Conservation (phyloP, 1,140 invertebrate species). For the Listronotus oregonensis region DNA sequence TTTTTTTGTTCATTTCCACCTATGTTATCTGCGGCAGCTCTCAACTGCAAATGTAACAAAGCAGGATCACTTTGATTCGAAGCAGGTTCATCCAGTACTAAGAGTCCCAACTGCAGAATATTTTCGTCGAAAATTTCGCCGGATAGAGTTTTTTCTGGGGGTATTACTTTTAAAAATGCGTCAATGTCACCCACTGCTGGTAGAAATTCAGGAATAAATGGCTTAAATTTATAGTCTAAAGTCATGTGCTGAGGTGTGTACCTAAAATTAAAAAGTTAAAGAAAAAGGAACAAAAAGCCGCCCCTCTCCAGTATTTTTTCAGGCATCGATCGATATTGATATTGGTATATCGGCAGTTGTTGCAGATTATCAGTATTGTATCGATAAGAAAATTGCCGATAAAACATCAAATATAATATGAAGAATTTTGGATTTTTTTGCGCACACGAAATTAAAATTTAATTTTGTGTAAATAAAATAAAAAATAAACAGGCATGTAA, state of each 20-base stretch:
- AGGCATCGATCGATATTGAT: background rate
- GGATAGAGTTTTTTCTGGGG: constrained; percentile 70
- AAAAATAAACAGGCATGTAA: too few relatives aligned
- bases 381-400: too few relatives aligned
- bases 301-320: too few relatives aligned
- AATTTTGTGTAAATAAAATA: too few relatives aligned
- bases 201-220: constrained; percentile 96
- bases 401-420: too few relatives aligned
- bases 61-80: constrained; percentile 94
- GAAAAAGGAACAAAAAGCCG: too few relatives aligned
- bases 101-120: constrained; percentile 69
- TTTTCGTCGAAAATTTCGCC: constrained; percentile 49
- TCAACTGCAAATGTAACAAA: constrained; percentile 88
- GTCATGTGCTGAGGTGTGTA: constrained; percentile 93
- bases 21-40: constrained; percentile 70
- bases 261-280: constrained; percentile 56
- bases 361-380: too few relatives aligned
- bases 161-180: constrained; percentile 91
- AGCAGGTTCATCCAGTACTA: constrained; percentile 92
- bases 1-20: constrained; percentile 12
- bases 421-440: too few relatives aligned
- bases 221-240: constrained; percentile 86
- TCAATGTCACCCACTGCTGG: constrained; percentile 98
- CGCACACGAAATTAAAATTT: too few relatives aligned
- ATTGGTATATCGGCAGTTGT: too few relatives aligned